Percentiles rank a stretch among this genome's conserved stretches.
Conservation (phyloP, 2,888 invertebrate species). For the Phorcus lineatus region DNA sequence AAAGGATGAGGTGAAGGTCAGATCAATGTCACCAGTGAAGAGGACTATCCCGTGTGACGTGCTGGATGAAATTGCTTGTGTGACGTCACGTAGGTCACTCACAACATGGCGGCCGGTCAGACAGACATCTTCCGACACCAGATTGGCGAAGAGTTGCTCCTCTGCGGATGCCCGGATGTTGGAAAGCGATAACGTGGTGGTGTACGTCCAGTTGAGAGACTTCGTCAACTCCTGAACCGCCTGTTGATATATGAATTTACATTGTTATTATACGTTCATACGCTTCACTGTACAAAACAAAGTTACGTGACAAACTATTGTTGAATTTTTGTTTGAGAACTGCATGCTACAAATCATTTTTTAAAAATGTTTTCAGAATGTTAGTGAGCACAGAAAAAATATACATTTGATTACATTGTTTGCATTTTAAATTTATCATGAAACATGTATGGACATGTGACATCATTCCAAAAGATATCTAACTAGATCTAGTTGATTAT, state of each 20-base stretch:
- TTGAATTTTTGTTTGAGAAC: too few relatives aligned
- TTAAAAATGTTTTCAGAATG: too few relatives aligned
- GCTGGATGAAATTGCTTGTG: neutral
- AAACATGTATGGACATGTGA: too few relatives aligned
- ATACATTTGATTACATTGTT: too few relatives aligned
- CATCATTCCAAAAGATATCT: too few relatives aligned
- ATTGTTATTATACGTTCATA: neutral
- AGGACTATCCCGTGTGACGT: slow-evolving; percentile 8
- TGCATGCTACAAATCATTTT: too few relatives aligned
- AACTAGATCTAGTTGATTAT: too few relatives aligned
- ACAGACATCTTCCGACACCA: neutral
- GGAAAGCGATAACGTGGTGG: slow-evolving; percentile 35
- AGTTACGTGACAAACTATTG: too few relatives aligned
- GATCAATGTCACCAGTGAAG: slow-evolving; percentile 21
- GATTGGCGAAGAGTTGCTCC: slow-evolving; percentile 23
- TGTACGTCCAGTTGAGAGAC: slow-evolving; percentile 44
- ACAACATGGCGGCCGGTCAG: neutral
- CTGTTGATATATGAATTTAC: slow-evolving; percentile 29
- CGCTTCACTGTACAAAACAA: too few relatives aligned
- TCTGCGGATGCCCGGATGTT: slow-evolving; percentile 33
- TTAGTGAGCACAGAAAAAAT: too few relatives aligned
- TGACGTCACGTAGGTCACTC: neutral
- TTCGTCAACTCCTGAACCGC: slow-evolving; percentile 35
- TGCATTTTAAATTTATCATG: too few relatives aligned
- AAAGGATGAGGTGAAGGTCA: neutral